Evolutionary conservation across 2,888 invertebrate species (phyloP).

Genomic region (Acronicta aceris): DNA sequence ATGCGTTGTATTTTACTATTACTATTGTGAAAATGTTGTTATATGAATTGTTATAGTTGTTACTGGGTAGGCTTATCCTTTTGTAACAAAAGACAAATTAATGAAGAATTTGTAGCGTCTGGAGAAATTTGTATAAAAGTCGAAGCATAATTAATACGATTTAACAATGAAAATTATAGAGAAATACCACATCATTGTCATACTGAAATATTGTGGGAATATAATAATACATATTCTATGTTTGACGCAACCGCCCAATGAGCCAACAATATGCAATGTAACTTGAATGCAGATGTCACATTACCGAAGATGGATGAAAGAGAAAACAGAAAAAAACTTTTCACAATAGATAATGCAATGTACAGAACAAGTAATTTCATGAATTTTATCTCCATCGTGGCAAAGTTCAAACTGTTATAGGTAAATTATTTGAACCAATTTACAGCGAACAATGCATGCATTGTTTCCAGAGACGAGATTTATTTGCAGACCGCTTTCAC

Average conservation of each 20-base stretch:
- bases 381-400: conserved; percentile 58
- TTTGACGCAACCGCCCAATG: neutral
- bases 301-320: conserved; percentile 5
- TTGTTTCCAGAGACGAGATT: conserved; percentile 81
- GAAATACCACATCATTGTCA: neutral
- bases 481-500: conserved; percentile 82
- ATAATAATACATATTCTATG: neutral
- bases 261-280: neutral
- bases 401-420: conserved; percentile 66
- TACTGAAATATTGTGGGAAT: neutral
- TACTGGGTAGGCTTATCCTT: neutral
- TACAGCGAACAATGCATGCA: conserved; percentile 83
- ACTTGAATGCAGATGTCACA: neutral
- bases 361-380: conserved; percentile 45
- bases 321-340: conserved; percentile 40
- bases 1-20: conserved; percentile 39
- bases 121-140: too few species aligned
- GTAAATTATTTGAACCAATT: conserved; percentile 79
- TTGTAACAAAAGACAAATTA: neutral
- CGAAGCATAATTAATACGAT: neutral
- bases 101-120: too few species aligned
- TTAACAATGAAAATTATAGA: neutral
- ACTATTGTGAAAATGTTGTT: conserved; percentile 21
- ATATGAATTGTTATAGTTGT: conserved; percentile 8
- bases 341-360: conserved; percentile 40